Percentiles rank a stretch among this genome's conserved stretches.
Evolutionary conservation across 2,888 invertebrate species (phyloP).

Genomic region (Prosopocoilus inquinatus): DNA sequence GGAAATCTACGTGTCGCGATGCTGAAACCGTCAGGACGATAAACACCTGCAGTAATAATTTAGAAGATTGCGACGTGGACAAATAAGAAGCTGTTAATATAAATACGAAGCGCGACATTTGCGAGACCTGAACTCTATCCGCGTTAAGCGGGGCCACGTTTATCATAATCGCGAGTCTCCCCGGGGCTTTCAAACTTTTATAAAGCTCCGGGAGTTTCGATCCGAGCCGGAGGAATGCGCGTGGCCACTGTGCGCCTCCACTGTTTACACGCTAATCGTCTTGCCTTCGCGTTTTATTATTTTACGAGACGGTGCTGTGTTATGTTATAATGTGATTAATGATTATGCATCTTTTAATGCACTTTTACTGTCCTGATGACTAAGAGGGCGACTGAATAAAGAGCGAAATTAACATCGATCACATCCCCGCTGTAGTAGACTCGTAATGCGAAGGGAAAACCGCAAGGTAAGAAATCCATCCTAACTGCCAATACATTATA

Average conservation of each 20-base stretch:
- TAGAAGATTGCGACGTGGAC: too few relatives aligned
- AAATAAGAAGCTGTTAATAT: too few relatives aligned
- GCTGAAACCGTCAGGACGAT: too few relatives aligned
- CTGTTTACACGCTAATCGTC: constrained; percentile 8
- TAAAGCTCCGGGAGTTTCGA: constrained; percentile 30
- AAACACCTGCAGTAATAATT: too few relatives aligned
- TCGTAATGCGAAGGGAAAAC: too few relatives aligned
- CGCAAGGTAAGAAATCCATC: too few relatives aligned
- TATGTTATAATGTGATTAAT: not conserved
- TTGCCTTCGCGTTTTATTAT: not conserved
- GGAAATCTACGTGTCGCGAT: not conserved
- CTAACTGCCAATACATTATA: too few relatives aligned
- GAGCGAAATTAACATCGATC: too few relatives aligned
- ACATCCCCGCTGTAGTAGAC: too few relatives aligned
- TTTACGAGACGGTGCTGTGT: not conserved
- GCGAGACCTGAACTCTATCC: constrained; percentile 5
- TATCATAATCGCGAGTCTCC: constrained; percentile 29
- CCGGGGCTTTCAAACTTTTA: constrained; percentile 29
- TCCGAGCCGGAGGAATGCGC: constrained; percentile 27
- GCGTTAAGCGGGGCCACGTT: constrained; percentile 21
- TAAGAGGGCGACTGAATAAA: too few relatives aligned
- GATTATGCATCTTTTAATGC: not conserved
- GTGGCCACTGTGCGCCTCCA: constrained; percentile 15
- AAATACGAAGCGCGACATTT: not conserved
- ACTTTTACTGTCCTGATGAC: not conserved